These are phyloP conservation scores for Diplazon laetatorius DNA, from an alignment of 2,888 invertebrate genomes.

Conservation along the genomic window DNA sequence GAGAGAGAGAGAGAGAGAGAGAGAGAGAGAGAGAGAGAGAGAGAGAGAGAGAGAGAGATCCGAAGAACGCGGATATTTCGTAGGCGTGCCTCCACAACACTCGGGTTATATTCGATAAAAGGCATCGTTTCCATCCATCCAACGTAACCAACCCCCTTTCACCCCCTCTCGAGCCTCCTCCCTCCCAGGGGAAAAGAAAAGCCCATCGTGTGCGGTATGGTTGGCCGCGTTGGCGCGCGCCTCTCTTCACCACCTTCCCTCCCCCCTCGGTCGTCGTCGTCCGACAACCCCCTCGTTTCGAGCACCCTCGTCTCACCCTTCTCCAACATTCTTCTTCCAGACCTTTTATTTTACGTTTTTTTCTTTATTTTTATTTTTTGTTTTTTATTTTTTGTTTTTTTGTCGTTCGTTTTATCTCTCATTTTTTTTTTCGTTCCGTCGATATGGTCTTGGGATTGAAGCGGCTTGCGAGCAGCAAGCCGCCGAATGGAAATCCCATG, in stretches of 20 bases:
- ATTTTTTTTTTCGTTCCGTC: conserved; percentile 36
- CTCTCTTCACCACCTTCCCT: conserved; percentile 23
- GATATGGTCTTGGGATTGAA: conserved; percentile 44
- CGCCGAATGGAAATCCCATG: conserved; percentile 27
- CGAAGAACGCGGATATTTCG: conserved; percentile 62
- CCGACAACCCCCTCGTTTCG: conserved; percentile 36
- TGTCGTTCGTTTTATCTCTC: too few species aligned
- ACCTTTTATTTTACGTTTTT: background rate
- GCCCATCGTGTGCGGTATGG: conserved; percentile 59
- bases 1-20: too few species aligned
- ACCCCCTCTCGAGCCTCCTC: too few species aligned
- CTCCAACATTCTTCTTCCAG: conserved; percentile 38
- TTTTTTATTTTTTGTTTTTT: background rate
- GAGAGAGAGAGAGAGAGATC: too few species aligned
- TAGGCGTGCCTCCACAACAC: conserved; percentile 70
- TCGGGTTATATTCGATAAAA: conserved; percentile 73
- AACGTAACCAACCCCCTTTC: too few species aligned
- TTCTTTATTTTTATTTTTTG: too few species aligned
- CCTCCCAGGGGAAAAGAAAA: conserved; percentile 67
- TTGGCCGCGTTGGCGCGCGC: conserved; percentile 38
- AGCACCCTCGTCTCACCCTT: conserved; percentile 18
- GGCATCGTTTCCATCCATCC: conserved; percentile 67
- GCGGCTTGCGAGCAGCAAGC: conserved; percentile 28
- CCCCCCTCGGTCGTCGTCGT: conserved; percentile 4
- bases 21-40: too few species aligned